phyloP scores from a whole-genome alignment of 2,113 vertebrate genomes.

The Gavialis gangeticus region DNA sequence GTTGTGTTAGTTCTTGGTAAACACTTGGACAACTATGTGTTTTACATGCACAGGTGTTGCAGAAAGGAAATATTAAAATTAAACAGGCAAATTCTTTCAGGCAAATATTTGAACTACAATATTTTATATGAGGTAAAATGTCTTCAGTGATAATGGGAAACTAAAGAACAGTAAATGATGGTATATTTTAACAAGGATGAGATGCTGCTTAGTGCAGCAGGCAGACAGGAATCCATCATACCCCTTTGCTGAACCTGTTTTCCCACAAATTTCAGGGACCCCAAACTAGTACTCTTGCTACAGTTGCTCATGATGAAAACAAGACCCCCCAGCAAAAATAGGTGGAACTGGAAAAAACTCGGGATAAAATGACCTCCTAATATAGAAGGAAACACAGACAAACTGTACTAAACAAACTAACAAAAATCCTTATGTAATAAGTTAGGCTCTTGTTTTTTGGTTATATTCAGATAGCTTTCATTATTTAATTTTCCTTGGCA shows the following conservation, averaged over 20 bases:
- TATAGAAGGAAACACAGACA: conserved; percentile 55
- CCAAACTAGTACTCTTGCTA: not conserved
- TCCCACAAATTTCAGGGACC: not conserved
- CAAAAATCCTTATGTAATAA: no score
- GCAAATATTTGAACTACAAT: not conserved
- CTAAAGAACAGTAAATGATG: not conserved
- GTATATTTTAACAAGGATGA: not conserved
- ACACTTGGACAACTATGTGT: not conserved
- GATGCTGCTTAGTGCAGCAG: not conserved
- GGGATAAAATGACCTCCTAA: conserved; percentile 34
- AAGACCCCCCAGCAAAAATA: conserved; percentile 24
- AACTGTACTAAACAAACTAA: conserved; percentile 29
- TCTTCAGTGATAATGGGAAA: not conserved
- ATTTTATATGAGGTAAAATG: not conserved
- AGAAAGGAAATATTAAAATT: not conserved
- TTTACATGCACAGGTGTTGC: not conserved
- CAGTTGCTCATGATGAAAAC: conserved; percentile 25
- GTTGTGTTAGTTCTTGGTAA: not conserved
- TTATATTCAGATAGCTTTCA: conserved; percentile 68
- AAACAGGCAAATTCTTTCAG: not conserved
- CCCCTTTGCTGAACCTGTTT: not conserved
- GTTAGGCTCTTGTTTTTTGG: not conserved
- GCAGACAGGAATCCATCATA: not conserved
- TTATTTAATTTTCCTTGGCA: conserved; percentile 77
- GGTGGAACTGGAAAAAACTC: conserved; percentile 36